Base-by-base conservation (phyloP, 2,888 invertebrate species). In the Euplagia quadripunctaria region DNA sequence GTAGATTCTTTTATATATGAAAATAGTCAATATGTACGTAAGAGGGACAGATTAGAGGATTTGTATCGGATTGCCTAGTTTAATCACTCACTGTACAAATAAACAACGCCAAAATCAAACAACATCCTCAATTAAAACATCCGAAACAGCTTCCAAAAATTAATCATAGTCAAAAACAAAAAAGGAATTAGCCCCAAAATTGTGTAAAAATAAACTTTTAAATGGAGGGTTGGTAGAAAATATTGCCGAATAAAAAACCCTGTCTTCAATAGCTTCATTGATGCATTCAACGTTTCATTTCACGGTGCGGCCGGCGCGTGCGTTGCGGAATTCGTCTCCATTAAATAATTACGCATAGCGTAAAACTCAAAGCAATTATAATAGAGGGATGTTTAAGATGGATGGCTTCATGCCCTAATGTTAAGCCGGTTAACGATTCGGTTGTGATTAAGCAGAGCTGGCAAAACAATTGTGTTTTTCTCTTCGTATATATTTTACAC, bases 251-350 rank as follows among this genome's bases (percentile, higher is more conserved):
- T 84, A 88, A 90, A 89, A 61, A 88, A 87, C 71, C 67, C 68
- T 81, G 81, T 82, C 85, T 87, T 88, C 87, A 85, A 88, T 80
- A 76, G 80, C 85, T 81, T 83, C 91, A 88, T 84, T 88, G 89
- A 87, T 85, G 90, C 94, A 89, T 90, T 88, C 93, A 93, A 94
- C 92, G 89, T 89, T 88, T 90, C 91, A 94, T 95, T 94, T 94
- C 92, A 93, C 92, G 93, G 89, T 85, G 88, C 85, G 86, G 84
- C 79, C 85, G 86, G 85, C 88, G 87, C 89, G 89, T 87, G 88
- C 82, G 76, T 80, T 88, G 90, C 92, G 93, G 93, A 92, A 89
- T 93, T 94, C 91, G 85, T 90, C 91, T 93, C 91, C 91, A 93
- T 94, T 94, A 90, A 93, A 93, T 94, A 93, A 94, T 94, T 92